Conservation (phyloP, 2,888 invertebrate species). For the Cheilosia vernalis region DNA sequence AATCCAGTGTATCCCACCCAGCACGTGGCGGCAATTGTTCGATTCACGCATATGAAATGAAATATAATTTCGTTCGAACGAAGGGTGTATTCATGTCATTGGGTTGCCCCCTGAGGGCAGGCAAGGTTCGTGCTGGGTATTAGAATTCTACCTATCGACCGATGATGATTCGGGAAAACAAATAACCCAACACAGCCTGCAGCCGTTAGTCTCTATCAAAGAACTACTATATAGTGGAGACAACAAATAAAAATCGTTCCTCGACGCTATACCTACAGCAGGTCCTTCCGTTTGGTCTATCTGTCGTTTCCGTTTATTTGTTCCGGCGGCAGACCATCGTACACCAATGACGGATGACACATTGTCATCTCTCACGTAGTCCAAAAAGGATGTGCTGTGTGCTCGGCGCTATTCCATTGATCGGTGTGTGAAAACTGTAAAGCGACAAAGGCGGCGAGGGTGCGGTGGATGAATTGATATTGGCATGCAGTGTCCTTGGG, state of each 20-base stretch:
- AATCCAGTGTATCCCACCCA: constrained; percentile 76
- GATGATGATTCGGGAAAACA: constrained; percentile 66
- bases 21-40: constrained; percentile 77
- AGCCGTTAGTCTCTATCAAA: constrained; percentile 25
- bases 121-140: constrained; percentile 59
- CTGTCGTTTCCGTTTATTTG: constrained; percentile 69
- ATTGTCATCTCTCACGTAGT: constrained; percentile 60
- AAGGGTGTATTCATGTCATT: constrained; percentile 39
- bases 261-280: constrained; percentile 33
- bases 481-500: constrained; percentile 69
- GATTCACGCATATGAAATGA: constrained; percentile 69
- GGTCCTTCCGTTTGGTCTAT: constrained; percentile 48
- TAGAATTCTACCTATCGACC: constrained; percentile 61
- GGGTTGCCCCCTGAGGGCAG: constrained; percentile 50
- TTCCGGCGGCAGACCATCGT: constrained; percentile 55
- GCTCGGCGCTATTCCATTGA: constrained; percentile 53
- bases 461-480: constrained; percentile 38
- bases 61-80: constrained; percentile 30
- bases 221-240: not conserved
- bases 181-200: constrained; percentile 60
- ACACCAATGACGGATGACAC: constrained; percentile 61
- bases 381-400: constrained; percentile 23
- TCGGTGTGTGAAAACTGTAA: constrained; percentile 66
- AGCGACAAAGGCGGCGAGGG: constrained; percentile 18
- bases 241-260: constrained; percentile 23